Conservation (phyloP, 2,797 vertebrate species). For the Buphagus erythrorhynchus region DNA sequence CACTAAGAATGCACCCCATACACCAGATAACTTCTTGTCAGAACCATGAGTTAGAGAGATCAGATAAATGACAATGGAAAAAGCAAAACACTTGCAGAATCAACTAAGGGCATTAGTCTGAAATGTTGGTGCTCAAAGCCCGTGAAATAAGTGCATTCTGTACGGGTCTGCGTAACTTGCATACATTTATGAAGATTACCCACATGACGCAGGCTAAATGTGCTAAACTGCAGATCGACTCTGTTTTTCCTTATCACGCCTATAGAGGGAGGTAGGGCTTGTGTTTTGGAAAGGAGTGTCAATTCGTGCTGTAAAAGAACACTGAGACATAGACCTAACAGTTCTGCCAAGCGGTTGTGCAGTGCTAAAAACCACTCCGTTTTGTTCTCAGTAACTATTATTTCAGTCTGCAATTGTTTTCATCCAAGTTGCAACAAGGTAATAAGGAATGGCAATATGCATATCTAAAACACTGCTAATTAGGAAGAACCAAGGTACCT, state of each 20-base stretch:
- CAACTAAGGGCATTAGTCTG: background rate
- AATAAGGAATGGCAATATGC: background rate
- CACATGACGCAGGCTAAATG: background rate
- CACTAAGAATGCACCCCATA: background rate
- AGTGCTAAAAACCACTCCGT: background rate
- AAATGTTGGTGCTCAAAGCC: background rate
- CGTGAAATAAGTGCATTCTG: background rate
- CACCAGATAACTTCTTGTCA: background rate
- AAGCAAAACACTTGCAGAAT: background rate
- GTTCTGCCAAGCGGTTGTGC: background rate
- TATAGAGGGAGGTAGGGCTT: background rate
- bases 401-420: background rate
- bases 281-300: background rate
- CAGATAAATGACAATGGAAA: background rate
- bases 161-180: rapidly evolving
- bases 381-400: background rate
- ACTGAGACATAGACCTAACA: background rate
- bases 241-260: background rate
- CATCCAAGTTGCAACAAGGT: background rate
- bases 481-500: background rate
- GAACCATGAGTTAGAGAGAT: background rate
- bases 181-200: background rate
- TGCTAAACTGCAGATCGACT: background rate
- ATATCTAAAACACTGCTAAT: background rate
- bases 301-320: rapidly evolving